Evolutionary conservation across 1,140 invertebrate genomes (phyloP), one percentile per base, ranked within the genome.

Genomic region (Drosophila arizonae): DNA sequence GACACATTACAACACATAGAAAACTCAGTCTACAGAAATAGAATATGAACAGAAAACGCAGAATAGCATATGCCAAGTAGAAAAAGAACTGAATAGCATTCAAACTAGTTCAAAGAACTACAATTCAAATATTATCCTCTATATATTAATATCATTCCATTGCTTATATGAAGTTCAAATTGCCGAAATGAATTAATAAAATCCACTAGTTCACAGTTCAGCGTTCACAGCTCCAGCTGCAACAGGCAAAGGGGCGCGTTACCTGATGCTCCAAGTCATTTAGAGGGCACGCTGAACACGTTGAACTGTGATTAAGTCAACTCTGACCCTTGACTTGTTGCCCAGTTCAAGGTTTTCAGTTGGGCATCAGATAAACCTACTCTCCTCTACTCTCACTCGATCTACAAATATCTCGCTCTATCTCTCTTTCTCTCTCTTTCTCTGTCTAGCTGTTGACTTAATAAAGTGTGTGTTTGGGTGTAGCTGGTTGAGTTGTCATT

Each of bases 231-330:
- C 4, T 55, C 30, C 52, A 50, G 28, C 9, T 50, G 33, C 56
- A 39, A 13, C 58, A 72, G 66, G 69, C 63, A 66, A 72, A 67
- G 66, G 54, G 66, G 54, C 13, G 69, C 5, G 28, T 30, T 30
- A 30, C 28, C 28, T 30, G n/a, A 30, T 15, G 43, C 17, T 26
- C 36, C 28, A 54, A 21, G 21, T 9, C 43, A n/a, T 45, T 45
- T 15, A 6, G 43, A 45, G 15, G n/a, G n/a, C 43, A 5, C 43
- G 43, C 21, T 24, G 21, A 24, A 24, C 21, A 24, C 21, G 21
- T 24, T 24, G 43, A 45, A 45, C 43, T 46, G 50, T 13, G 26
- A 30, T 13, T 24, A 28, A 4, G 26, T 51, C 33, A 67, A 67
- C 65, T 60, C 33, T 26, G 26, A 28, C 50, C 24, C 36, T 39